Evolutionary conservation across 2,113 vertebrate genomes (phyloP).

Genomic region (Gymnorhina tibicen): DNA sequence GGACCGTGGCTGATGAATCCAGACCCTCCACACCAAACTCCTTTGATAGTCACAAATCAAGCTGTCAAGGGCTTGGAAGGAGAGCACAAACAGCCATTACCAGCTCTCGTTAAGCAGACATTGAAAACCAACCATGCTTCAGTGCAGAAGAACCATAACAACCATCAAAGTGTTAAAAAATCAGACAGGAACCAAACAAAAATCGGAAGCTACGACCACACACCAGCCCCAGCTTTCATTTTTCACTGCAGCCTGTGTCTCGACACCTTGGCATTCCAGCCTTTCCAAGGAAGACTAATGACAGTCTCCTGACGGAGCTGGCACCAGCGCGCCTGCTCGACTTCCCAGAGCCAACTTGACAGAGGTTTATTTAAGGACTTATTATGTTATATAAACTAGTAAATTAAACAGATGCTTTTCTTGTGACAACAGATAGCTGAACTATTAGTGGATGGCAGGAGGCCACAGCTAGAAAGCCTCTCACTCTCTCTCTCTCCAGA

Average conservation of each 20-base stretch:
- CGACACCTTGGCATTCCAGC: slow-evolving; percentile 10
- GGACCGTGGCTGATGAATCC: background rate
- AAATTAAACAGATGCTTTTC: slow-evolving; percentile 63
- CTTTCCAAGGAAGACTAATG: slow-evolving; percentile 19
- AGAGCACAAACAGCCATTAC: background rate
- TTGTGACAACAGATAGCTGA: slow-evolving; percentile 47
- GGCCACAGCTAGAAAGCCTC: background rate
- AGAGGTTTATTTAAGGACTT: slow-evolving; percentile 61
- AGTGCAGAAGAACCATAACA: background rate
- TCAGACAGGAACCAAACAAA: background rate
- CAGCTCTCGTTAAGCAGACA: background rate
- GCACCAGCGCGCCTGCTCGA: background rate
- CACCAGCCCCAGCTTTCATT: background rate
- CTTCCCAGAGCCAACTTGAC: slow-evolving; percentile 33
- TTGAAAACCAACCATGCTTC: background rate
- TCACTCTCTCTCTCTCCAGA: background rate
- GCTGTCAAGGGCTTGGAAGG: background rate
- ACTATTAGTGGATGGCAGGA: slow-evolving; percentile 44
- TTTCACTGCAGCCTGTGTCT: background rate
- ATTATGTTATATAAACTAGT: slow-evolving; percentile 48
- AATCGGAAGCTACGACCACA: background rate
- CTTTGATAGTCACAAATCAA: background rate
- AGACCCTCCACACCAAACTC: background rate
- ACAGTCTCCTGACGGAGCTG: slow-evolving; percentile 15
- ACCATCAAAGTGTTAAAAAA: background rate